Conservation (phyloP, 2,888 invertebrate species). For the Drosophila mimica region DNA sequence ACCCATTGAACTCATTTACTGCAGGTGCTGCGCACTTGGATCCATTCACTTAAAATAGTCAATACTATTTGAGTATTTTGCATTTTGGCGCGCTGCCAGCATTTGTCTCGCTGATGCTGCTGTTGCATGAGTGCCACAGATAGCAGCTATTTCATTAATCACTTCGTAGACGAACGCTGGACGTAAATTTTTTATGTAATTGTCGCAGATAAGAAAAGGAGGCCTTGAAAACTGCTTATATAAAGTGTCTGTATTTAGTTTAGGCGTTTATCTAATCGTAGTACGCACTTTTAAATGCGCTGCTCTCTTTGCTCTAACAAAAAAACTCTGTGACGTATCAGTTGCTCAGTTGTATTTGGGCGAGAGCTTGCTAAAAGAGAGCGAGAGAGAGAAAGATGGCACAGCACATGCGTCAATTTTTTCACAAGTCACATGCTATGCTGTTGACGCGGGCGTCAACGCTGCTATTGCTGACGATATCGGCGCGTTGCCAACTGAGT, state of each 20-base stretch:
- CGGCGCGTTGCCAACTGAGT: constrained; percentile 64
- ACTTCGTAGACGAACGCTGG: background rate
- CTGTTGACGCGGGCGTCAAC: constrained; percentile 57
- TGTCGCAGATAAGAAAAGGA: constrained; percentile 60
- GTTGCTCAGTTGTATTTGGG: constrained; percentile 11
- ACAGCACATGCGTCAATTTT: constrained; percentile 59
- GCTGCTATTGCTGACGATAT: constrained; percentile 4
- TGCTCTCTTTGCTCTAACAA: constrained; percentile 33
- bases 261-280: constrained; percentile 67
- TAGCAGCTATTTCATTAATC: constrained; percentile 1
- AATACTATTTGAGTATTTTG: constrained; percentile 31
- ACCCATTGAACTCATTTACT: constrained; percentile 41
- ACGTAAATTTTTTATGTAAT: constrained; percentile 62
- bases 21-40: constrained; percentile 35
- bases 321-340: constrained; percentile 22
- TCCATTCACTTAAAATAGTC: constrained; percentile 36
- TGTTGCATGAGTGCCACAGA: background rate
- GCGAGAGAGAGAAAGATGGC: constrained; percentile 4
- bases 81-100: constrained; percentile 49
- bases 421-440: constrained; percentile 70
- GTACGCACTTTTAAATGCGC: constrained; percentile 57
- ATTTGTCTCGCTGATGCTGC: background rate
- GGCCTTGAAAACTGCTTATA: constrained; percentile 72
- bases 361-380: constrained; percentile 8
- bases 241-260: constrained; percentile 56